These are phyloP conservation scores for Galerucella calmariensis DNA, from an alignment of 2,888 invertebrate species.

Conservation along the genomic window DNA sequence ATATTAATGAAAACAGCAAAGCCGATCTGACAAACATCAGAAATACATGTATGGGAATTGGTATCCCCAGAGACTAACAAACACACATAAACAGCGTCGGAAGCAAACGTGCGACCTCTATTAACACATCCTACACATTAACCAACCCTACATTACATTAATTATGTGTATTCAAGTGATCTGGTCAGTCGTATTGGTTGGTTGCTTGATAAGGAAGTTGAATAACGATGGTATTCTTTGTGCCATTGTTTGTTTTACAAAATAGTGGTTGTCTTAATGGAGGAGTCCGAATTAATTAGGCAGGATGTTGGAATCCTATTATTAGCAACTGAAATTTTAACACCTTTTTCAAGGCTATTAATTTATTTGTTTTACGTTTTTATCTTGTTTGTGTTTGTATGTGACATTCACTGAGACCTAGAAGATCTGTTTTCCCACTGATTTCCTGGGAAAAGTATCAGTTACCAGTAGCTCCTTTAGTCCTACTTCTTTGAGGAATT, in stretches of 20 bases:
- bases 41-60: constrained; percentile 19
- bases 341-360: too few species aligned
- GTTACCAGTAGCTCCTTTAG: too few species aligned
- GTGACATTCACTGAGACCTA: too few species aligned
- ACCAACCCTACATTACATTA: constrained; percentile 43
- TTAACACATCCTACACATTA: constrained; percentile 45
- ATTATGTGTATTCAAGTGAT: constrained; percentile 43
- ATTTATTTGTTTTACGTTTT: too few species aligned
- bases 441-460: too few species aligned
- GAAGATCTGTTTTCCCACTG: too few species aligned
- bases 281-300: neutral
- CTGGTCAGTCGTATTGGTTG: constrained; percentile 33
- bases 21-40: neutral
- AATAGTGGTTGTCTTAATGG: neutral
- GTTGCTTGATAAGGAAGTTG: constrained; percentile 35
- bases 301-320: too few species aligned
- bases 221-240: constrained; percentile 26
- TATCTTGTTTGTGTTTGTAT: too few species aligned
- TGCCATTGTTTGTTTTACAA: neutral
- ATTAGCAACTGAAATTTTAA: too few species aligned
- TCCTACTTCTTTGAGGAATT: too few species aligned
- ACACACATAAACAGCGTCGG: constrained; percentile 40
- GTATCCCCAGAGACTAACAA: constrained; percentile 37
- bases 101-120: constrained; percentile 38
- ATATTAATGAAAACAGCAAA: neutral